Evolutionary conservation across 2,888 invertebrate genomes (phyloP), one percentile per base, ranked within the genome.

Genomic region (Lithophane socia): DNA sequence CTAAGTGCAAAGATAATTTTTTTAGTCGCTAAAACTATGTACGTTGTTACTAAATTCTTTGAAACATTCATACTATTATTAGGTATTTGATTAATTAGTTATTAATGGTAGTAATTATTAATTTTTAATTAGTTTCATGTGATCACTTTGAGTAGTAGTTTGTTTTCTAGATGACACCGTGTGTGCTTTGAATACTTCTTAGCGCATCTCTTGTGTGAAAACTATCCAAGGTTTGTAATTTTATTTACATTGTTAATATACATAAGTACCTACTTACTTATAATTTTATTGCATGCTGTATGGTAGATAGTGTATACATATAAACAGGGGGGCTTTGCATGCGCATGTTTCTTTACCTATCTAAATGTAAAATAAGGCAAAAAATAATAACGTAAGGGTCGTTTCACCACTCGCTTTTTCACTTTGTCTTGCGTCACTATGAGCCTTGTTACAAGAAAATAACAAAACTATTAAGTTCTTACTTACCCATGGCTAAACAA

Each of bases 111-210:
- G n/a, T 54, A 21, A 54, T n/a, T 0, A 54, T 54, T 54, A 3
- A 49, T 49, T 49, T 2, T 1, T 49, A 16, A 56, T 47, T 66
- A 24, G 18, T 65, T 42, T 58, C 24, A 47, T 71, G 44, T 86
- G 61, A 83, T 72, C 61, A 68, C 60, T 72, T 74, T 75, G 63
- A 79, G 80, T 79, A 88, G 83, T 87, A 85, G 86, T 88, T 90
- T 91, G 89, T 92, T 90, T 94, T 94, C 78, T 94, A 94, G 93
- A 93, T 92, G 92, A 90, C 83, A 84, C 88, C 63, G 75, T 65
- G 75, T 85, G 77, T 68, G 68, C 84, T 79, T 75, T 86, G 84
- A 84, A 47, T 56, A 56, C 56, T 13, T 21, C 61, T 75, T 65
- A 86, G 65, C 21, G 58, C 84, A 79, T 49, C 60, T 60, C 47